phyloP scores from a whole-genome alignment of 1,140 invertebrate genomes.

The Samia ricini region DNA sequence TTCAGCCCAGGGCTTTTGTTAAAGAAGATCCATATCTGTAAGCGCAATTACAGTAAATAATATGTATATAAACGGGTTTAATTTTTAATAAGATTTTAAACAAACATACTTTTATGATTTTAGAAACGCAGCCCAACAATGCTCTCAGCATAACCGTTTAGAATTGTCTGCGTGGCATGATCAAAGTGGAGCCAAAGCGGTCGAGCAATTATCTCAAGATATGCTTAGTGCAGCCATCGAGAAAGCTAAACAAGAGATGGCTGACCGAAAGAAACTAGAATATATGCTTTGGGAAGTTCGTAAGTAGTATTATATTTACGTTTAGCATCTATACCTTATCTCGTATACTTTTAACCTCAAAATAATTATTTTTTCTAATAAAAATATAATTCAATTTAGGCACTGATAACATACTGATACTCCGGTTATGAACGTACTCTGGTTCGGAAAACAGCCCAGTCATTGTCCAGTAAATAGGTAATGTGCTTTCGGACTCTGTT shows the following conservation, averaged over 20 bases:
- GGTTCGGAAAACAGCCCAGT: no score
- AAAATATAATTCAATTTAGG: no score
- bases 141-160: conserved; percentile 83
- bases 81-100: neutral
- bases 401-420: no score
- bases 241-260: conserved; percentile 86
- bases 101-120: neutral
- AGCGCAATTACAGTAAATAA: conserved; percentile 41
- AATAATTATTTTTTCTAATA: no score
- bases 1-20: conserved; percentile 92
- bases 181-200: conserved; percentile 56
- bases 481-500: no score
- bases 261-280: conserved; percentile 84
- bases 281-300: conserved; percentile 86
- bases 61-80: neutral
- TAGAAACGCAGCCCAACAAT: conserved; percentile 88
- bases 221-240: conserved; percentile 82
- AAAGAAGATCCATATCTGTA: conserved; percentile 92
- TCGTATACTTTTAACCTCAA: no score
- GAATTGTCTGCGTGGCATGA: conserved; percentile 83
- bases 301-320: conserved; percentile 52
- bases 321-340: no score
- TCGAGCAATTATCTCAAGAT: conserved; percentile 73
- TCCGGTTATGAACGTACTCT: no score
- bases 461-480: no score